Percentiles rank a stretch among this genome's conserved stretches.
phyloP scores from a whole-genome alignment of 2,888 invertebrate genomes.

The Blastobasis lacticolella region DNA sequence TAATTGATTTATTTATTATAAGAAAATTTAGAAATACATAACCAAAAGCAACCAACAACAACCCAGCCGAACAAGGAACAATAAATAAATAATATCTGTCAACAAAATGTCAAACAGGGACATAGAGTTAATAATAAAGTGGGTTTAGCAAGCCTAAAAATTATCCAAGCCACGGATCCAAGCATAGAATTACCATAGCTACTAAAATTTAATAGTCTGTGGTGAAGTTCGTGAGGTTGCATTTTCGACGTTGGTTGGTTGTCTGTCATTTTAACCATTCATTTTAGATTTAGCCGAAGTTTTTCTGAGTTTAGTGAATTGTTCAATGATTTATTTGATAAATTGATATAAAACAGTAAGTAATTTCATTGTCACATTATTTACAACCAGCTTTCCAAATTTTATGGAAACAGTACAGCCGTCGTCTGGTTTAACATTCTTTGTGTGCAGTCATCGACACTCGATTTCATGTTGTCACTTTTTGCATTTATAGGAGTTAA shows the following conservation, averaged over 20 bases:
- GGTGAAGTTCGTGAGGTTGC: conserved; percentile 45
- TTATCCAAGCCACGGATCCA: background rate
- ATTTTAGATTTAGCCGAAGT: conserved; percentile 31
- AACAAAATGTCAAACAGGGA: too few species aligned
- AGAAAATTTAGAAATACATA: too few species aligned
- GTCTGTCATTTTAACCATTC: conserved; percentile 26
- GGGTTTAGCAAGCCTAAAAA: too few species aligned
- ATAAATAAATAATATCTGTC: too few species aligned
- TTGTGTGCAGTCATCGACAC: conserved; percentile 14
- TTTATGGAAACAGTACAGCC: too few species aligned
- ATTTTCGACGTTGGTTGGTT: conserved; percentile 59
- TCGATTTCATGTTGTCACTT: conserved; percentile 14
- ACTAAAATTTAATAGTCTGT: background rate
- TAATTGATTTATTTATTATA: too few species aligned
- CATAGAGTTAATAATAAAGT: too few species aligned
- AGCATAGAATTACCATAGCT: background rate
- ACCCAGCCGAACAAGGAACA: too few species aligned
- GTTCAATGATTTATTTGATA: conserved; percentile 13
- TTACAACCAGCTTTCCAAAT: conserved; percentile 5
- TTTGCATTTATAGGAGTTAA: conserved; percentile 36
- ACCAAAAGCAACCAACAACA: too few species aligned
- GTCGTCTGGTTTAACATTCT: background rate
- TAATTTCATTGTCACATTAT: conserved; percentile 2
- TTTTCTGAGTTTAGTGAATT: conserved; percentile 10
- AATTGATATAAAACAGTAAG: conserved; percentile 9